These are phyloP conservation scores for Geococcyx californianus DNA, from an alignment of 2,113 vertebrate species.

Conservation along the genomic window DNA sequence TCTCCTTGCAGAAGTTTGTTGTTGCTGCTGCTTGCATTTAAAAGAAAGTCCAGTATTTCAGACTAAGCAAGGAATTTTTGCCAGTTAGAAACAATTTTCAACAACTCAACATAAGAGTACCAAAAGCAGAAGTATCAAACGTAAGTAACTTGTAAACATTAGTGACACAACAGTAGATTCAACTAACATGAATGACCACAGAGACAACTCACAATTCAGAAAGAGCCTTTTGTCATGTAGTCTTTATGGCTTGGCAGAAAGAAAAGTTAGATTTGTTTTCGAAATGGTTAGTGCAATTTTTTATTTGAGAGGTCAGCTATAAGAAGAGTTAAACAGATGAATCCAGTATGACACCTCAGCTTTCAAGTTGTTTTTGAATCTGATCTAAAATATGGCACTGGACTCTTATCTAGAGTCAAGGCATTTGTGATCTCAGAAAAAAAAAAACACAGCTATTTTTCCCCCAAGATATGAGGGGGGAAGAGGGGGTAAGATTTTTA, in stretches of 20 bases:
- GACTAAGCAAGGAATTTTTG: neutral
- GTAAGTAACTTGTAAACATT: constrained; percentile 37
- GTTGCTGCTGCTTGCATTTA: neutral
- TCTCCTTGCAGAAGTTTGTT: neutral
- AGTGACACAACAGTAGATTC: neutral
- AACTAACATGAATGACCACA: neutral
- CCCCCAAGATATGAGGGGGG: neutral
- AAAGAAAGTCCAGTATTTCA: neutral
- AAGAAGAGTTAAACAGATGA: constrained; percentile 51
- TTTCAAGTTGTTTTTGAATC: constrained; percentile 11
- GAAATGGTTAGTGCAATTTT: constrained; percentile 68
- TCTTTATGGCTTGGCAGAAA: constrained; percentile 61
- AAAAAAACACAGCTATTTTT: constrained; percentile 27
- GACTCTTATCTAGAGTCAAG: neutral
- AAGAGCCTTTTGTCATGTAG: constrained; percentile 5
- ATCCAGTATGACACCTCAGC: constrained; percentile 43
- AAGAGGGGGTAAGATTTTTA: neutral
- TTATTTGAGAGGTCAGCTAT: constrained; percentile 73
- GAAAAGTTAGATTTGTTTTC: constrained; percentile 34
- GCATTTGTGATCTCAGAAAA: constrained; percentile 23
- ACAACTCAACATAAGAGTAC: neutral
- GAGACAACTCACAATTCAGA: constrained; percentile 14
- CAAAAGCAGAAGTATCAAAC: constrained; percentile 10
- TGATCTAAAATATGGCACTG: constrained; percentile 36
- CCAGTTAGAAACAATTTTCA: neutral